Conservation (phyloP, 2,113 vertebrate species). For the Paramormyrops kingsleyae region DNA sequence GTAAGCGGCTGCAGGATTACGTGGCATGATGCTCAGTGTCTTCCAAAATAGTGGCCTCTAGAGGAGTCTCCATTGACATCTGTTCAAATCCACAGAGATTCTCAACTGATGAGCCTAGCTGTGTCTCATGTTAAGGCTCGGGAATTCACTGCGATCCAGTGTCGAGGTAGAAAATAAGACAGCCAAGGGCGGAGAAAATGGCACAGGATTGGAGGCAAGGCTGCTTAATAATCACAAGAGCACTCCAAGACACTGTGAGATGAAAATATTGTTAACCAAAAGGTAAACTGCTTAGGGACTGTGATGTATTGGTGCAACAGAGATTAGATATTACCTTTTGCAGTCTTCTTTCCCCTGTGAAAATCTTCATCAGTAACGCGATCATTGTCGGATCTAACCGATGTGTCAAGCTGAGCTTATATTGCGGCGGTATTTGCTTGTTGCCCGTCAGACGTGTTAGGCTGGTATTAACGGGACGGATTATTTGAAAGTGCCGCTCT, state of each 20-base stretch:
- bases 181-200: not conserved
- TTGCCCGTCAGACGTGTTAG: not conserved
- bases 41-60: not conserved
- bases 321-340: constrained; percentile 5
- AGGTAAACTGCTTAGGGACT: not conserved
- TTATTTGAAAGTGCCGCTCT: not conserved
- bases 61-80: constrained; percentile 13
- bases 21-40: not conserved
- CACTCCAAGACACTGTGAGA: not conserved
- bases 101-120: constrained; percentile 7
- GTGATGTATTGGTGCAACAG: constrained; percentile 8
- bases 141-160: not conserved
- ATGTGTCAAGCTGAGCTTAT: constrained; percentile 9
- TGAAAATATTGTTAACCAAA: not conserved
- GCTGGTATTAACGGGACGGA: not conserved
- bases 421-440: not conserved
- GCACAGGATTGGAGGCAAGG: not conserved
- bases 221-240: too few species aligned
- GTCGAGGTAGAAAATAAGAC: not conserved
- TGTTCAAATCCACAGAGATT: constrained; percentile 19
- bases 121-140: not conserved
- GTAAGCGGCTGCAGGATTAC: not conserved
- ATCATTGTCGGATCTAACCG: constrained; percentile 10
- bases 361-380: not conserved
- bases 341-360: not conserved